Conservation (phyloP, 2,797 vertebrate genomes). For the Hylomyscus alleni region DNA sequence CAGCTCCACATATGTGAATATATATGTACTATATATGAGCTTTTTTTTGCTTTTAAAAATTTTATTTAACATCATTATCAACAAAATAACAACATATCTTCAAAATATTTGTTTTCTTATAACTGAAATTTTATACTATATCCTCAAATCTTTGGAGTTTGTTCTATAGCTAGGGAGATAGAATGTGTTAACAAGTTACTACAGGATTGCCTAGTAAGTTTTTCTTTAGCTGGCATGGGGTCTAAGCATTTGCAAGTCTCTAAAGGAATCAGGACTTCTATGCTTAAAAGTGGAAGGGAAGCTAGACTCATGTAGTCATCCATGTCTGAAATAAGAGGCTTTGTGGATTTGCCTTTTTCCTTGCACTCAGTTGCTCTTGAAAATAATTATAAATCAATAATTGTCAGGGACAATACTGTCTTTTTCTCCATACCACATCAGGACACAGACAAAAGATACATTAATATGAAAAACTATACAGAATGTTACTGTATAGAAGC, state of each 20-base stretch:
- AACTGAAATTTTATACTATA: not conserved
- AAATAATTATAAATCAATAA: not conserved
- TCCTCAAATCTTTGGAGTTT: not conserved
- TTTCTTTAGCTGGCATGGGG: not conserved
- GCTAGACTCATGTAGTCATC: not conserved
- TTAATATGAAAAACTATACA: not conserved
- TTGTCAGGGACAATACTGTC: not conserved
- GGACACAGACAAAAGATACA: not conserved
- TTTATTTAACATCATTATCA: conserved; percentile 34
- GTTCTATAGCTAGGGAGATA: not conserved
- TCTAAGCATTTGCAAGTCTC: not conserved
- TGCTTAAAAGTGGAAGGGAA: not conserved
- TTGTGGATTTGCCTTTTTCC: conserved; percentile 24
- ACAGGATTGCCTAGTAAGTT: not conserved
- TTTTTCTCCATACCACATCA: not conserved
- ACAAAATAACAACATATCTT: not conserved
- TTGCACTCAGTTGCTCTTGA: not conserved
- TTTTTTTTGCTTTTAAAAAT: not conserved
- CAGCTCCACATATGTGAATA: accelerated
- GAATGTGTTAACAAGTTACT: not conserved
- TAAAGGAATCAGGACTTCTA: not conserved
- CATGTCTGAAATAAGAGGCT: not conserved
- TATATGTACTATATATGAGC: not conserved
- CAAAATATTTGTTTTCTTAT: not conserved
- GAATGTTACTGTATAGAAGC: not conserved